A percentile compares a stretch with the other conserved stretches of the same genome.
phyloP scores from a whole-genome alignment of 2,797 vertebrate genomes.

The Oryzias sinensis region DNA sequence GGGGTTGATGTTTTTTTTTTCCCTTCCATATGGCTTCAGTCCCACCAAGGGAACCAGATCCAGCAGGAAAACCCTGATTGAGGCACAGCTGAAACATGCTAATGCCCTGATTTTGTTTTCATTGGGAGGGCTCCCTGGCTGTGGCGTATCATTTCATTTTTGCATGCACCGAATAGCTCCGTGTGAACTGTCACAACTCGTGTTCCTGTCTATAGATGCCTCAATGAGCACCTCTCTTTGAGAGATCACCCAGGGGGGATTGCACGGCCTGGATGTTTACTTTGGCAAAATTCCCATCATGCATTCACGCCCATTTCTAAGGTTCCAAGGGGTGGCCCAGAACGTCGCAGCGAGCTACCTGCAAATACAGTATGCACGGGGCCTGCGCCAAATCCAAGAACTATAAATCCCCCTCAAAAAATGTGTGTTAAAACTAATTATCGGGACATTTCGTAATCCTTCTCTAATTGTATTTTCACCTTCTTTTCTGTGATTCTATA shows the following conservation, averaged over 20 bases:
- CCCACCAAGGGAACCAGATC: slow-evolving; percentile 60
- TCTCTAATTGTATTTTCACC: slow-evolving; percentile 30
- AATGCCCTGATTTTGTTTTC: slow-evolving; percentile 76
- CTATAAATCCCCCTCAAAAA: slow-evolving; percentile 24
- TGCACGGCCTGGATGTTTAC: slow-evolving; percentile 54
- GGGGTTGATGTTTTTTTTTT: slow-evolving; percentile 39
- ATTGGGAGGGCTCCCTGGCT: slow-evolving; percentile 66
- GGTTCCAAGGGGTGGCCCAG: slow-evolving; percentile 43
- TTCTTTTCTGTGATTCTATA: slow-evolving; percentile 14
- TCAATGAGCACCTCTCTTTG: slow-evolving; percentile 63
- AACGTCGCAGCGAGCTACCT: slow-evolving; percentile 45
- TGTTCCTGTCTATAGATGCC: slow-evolving; percentile 64
- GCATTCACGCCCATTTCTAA: slow-evolving; percentile 66
- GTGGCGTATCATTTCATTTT: slow-evolving; percentile 76
- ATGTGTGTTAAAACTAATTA: slow-evolving; percentile 58
- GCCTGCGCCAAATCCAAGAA: slow-evolving; percentile 8
- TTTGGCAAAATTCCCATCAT: slow-evolving; percentile 69
- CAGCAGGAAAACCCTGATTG: slow-evolving; percentile 65
- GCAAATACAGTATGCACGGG: slow-evolving; percentile 36
- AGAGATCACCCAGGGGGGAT: slow-evolving; percentile 65
- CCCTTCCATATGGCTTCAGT: slow-evolving; percentile 53
- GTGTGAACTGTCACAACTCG: slow-evolving; percentile 73
- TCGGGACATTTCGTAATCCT: slow-evolving; percentile 52
- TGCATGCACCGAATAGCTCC: slow-evolving; percentile 68
- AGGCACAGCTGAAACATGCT: slow-evolving; percentile 77